A percentile compares a stretch with the other conserved stretches of the same genome.
Evolutionary conservation across 2,888 invertebrate genomes (phyloP).

Genomic region (Bunonema sp.): DNA sequence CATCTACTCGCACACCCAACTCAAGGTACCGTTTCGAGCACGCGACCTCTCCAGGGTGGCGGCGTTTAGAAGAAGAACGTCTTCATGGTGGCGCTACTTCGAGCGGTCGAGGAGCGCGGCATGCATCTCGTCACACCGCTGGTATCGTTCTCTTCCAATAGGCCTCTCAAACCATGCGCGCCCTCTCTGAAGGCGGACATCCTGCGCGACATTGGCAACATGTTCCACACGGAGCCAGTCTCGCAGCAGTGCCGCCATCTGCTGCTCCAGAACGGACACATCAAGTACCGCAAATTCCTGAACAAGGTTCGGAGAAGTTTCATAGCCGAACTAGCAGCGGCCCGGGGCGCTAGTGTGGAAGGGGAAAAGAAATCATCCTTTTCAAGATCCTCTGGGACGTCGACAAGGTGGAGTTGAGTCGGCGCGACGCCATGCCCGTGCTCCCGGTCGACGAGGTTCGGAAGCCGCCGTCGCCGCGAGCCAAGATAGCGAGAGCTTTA

Average conservation of each 20-base stretch:
- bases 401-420: conserved; percentile 4
- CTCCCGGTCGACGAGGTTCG: conserved; percentile 8
- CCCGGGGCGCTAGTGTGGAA: not conserved
- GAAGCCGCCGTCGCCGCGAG: no score
- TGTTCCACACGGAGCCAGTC: conserved; percentile 20
- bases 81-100: conserved; percentile 17
- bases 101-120: conserved; percentile 7
- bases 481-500: no score
- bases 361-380: not conserved
- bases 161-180: conserved; percentile 4
- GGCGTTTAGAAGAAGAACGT: conserved; percentile 10
- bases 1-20: conserved; percentile 40
- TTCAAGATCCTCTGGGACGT: conserved; percentile 9
- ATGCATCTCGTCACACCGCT: conserved; percentile 8
- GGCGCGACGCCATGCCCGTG: conserved; percentile 5
- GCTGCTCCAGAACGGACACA: conserved; percentile 10
- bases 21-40: conserved; percentile 7
- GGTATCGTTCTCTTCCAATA: not conserved
- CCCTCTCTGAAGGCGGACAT: conserved; percentile 14
- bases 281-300: conserved; percentile 14
- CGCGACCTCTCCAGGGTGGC: not conserved
- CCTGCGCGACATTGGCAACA: conserved; percentile 23
- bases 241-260: conserved; percentile 15
- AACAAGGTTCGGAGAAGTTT: conserved; percentile 7
- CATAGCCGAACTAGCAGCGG: not conserved